These are phyloP conservation scores for Ariolimax columbianus DNA, from an alignment of 2,888 invertebrate genomes.

Conservation along the genomic window DNA sequence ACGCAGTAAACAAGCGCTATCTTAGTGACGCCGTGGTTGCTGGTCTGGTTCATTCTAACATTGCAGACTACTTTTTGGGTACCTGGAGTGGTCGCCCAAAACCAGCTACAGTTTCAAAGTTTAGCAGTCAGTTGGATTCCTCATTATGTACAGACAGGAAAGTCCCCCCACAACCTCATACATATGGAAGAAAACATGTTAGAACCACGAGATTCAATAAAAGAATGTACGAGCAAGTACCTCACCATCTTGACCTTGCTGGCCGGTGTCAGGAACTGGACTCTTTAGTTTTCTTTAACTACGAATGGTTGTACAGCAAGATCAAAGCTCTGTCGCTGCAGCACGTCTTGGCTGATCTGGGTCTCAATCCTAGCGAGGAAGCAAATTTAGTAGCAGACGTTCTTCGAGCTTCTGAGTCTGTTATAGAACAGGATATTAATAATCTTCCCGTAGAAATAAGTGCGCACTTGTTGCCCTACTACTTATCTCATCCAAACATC, in stretches of 20 bases:
- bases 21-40: slow-evolving; percentile 58
- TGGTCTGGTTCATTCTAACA: slow-evolving; percentile 67
- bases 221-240: slow-evolving; percentile 76
- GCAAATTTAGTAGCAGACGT: slow-evolving; percentile 66
- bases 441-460: slow-evolving; percentile 76
- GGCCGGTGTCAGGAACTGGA: slow-evolving; percentile 76
- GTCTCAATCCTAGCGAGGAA: slow-evolving; percentile 72
- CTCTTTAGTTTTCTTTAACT: slow-evolving; percentile 74
- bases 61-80: slow-evolving; percentile 78
- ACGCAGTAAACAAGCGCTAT: slow-evolving; percentile 66
- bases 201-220: slow-evolving; percentile 65
- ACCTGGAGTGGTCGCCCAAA: slow-evolving; percentile 68
- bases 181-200: slow-evolving; percentile 34
- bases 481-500: slow-evolving; percentile 71
- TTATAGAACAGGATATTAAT: slow-evolving; percentile 71
- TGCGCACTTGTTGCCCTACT: slow-evolving; percentile 76
- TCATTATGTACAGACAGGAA: slow-evolving; percentile 55
- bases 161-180: slow-evolving; percentile 56
- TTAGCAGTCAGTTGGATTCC: background rate
- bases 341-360: slow-evolving; percentile 74
- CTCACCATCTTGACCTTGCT: slow-evolving; percentile 73
- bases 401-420: slow-evolving; percentile 69
- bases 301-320: slow-evolving; percentile 78
- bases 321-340: slow-evolving; percentile 74
- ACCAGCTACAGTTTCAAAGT: slow-evolving; percentile 54